A percentile compares a stretch with the other conserved stretches of the same genome.
Conservation (phyloP, 2,113 vertebrate genomes). For the Damaliscus lunatus region DNA sequence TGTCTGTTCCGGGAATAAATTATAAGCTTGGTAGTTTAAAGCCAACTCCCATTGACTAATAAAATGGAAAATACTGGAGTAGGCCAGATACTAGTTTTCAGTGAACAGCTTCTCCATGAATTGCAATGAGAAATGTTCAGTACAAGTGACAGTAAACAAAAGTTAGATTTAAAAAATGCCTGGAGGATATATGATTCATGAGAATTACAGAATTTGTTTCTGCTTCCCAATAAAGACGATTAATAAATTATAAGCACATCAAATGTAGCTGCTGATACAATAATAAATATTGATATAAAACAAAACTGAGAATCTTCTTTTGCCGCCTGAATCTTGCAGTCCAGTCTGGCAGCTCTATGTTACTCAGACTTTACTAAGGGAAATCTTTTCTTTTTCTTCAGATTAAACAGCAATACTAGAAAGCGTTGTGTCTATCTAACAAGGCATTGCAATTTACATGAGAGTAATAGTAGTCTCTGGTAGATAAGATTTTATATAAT, state of each 20-base stretch:
- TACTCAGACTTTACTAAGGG: neutral
- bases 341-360: neutral
- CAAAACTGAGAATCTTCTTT: slow-evolving; percentile 17
- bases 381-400: neutral
- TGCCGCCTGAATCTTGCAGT: neutral
- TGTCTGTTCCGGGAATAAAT: slow-evolving; percentile 61
- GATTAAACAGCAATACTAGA: neutral
- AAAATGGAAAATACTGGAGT: slow-evolving; percentile 59
- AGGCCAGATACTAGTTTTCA: slow-evolving; percentile 41
- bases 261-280: slow-evolving; percentile 41
- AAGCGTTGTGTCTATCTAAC: neutral
- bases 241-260: slow-evolving; percentile 63
- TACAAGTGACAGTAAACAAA: slow-evolving; percentile 54
- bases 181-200: slow-evolving; percentile 45
- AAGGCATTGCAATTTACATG: neutral
- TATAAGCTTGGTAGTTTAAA: slow-evolving; percentile 54
- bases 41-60: slow-evolving; percentile 68
- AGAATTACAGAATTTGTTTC: slow-evolving; percentile 51
- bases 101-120: slow-evolving; percentile 57
- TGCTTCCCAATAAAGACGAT: slow-evolving; percentile 53
- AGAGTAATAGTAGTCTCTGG: neutral
- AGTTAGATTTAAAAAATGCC: slow-evolving; percentile 43
- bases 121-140: slow-evolving; percentile 20
- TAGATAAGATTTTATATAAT: neutral
- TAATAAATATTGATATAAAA: slow-evolving; percentile 56